These are phyloP conservation scores for Thera britannica DNA, from an alignment of 2,888 invertebrate species.

Conservation along the genomic window DNA sequence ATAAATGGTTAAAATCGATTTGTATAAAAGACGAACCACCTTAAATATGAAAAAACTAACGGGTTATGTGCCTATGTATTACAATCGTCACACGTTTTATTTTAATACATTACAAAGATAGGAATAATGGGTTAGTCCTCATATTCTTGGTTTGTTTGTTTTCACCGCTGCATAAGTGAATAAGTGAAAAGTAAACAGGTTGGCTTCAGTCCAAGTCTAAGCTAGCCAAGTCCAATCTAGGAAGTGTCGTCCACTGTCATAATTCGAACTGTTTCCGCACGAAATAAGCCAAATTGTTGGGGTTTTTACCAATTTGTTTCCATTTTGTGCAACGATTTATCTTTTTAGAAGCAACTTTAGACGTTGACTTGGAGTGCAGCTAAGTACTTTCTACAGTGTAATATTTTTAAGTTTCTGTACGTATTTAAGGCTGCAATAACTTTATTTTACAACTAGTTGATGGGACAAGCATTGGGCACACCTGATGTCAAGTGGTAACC, in stretches of 20 bases:
- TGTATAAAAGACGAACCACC: too few relatives aligned
- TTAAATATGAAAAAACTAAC: too few relatives aligned
- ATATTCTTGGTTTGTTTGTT: constrained; percentile 38
- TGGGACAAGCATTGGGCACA: too few relatives aligned
- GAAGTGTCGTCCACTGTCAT: constrained; percentile 33
- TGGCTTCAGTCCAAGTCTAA: constrained; percentile 38
- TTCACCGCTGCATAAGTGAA: constrained; percentile 39
- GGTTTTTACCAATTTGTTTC: constrained; percentile 26
- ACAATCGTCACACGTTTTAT: neutral
- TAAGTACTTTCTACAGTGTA: too few relatives aligned
- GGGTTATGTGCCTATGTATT: too few relatives aligned
- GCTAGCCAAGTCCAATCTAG: constrained; percentile 40
- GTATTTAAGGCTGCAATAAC: too few relatives aligned
- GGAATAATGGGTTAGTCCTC: neutral
- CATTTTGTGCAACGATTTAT: constrained; percentile 18
- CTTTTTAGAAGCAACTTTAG: constrained; percentile 9
- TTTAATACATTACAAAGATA: neutral
- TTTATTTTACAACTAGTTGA: too few relatives aligned
- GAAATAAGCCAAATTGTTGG: constrained; percentile 29
- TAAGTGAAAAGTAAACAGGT: constrained; percentile 42
- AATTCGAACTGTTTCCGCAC: constrained; percentile 28
- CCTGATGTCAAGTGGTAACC: too few relatives aligned
- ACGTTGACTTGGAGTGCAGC: too few relatives aligned
- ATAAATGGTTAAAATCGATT: too few relatives aligned
- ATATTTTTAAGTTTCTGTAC: too few relatives aligned